These are phyloP conservation scores for Leguminivora glycinivorella DNA, from an alignment of 1,140 invertebrate genomes.

Conservation along the genomic window DNA sequence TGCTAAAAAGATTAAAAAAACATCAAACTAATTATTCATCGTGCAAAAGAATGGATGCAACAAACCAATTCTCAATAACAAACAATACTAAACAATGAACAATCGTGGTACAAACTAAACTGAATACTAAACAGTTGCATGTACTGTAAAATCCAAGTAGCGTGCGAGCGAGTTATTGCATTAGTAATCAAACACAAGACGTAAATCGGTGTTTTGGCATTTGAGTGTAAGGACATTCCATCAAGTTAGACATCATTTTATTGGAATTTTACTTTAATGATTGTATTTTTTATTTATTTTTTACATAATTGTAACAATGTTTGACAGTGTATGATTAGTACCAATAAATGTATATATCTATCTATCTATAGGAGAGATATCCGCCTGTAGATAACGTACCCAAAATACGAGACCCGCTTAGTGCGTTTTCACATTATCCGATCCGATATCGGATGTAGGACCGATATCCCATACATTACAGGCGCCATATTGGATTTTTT, in stretches of 20 bases:
- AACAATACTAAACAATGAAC: conserved; percentile 14
- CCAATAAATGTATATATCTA: no score
- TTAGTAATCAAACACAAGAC: not conserved
- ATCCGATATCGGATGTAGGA: no score
- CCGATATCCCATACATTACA: no score
- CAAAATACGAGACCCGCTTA: no score
- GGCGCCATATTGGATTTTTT: no score
- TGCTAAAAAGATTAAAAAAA: not conserved
- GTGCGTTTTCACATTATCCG: no score
- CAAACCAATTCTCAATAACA: not conserved
- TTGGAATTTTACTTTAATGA: no score
- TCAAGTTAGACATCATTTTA: no score
- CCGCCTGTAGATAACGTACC: no score
- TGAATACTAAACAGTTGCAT: conserved; percentile 5
- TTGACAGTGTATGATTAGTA: no score
- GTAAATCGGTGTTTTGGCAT: not conserved
- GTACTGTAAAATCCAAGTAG: conserved; percentile 17
- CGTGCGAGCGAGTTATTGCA: conserved; percentile 2
- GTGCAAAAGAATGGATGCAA: not conserved
- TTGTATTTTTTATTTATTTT: not conserved
- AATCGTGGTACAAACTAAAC: conserved; percentile 9
- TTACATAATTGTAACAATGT: not conserved
- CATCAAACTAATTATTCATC: not conserved
- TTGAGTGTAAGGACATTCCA: not conserved
- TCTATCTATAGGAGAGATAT: no score